These are phyloP conservation scores for Leuciscus waleckii DNA, from an alignment of 2,797 vertebrate species.

Conservation along the genomic window DNA sequence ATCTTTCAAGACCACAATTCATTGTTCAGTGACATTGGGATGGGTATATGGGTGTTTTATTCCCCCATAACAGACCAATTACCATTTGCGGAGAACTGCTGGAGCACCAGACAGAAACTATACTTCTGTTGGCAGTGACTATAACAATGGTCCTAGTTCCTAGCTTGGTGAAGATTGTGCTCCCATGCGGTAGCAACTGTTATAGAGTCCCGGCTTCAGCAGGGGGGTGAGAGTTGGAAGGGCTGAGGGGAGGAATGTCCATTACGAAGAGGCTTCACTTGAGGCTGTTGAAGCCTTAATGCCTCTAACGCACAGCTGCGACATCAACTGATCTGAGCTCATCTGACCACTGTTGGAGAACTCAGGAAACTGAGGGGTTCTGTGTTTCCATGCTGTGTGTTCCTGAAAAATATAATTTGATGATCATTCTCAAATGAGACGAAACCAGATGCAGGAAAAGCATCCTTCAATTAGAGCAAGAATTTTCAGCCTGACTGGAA, in stretches of 20 bases:
- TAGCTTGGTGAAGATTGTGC: constrained; percentile 18
- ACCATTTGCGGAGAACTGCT: constrained; percentile 34
- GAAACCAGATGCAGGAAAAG: not conserved
- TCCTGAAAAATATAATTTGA: constrained; percentile 62
- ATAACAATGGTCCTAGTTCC: not conserved
- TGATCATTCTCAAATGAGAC: not conserved
- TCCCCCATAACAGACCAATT: not conserved
- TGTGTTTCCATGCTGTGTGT: constrained; percentile 64
- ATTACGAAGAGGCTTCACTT: constrained; percentile 81
- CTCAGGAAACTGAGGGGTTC: constrained; percentile 71
- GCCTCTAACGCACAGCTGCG: constrained; percentile 73
- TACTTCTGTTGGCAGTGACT: constrained; percentile 57
- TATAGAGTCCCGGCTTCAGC: constrained; percentile 76
- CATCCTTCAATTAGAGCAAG: not conserved
- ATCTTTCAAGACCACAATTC: constrained; percentile 20
- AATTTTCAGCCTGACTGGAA: constrained; percentile 9
- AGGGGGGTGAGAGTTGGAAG: constrained; percentile 51
- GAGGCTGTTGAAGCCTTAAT: constrained; percentile 58
- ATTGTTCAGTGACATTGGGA: constrained; percentile 21
- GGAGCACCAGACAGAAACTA: constrained; percentile 22
- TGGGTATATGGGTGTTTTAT: not conserved
- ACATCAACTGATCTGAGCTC: constrained; percentile 45
- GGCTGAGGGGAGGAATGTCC: constrained; percentile 74
- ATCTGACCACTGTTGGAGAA: constrained; percentile 1
- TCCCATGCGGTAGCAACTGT: constrained; percentile 84